phyloP scores from a whole-genome alignment of 2,888 invertebrate species.

The Dryomyza anilis region DNA sequence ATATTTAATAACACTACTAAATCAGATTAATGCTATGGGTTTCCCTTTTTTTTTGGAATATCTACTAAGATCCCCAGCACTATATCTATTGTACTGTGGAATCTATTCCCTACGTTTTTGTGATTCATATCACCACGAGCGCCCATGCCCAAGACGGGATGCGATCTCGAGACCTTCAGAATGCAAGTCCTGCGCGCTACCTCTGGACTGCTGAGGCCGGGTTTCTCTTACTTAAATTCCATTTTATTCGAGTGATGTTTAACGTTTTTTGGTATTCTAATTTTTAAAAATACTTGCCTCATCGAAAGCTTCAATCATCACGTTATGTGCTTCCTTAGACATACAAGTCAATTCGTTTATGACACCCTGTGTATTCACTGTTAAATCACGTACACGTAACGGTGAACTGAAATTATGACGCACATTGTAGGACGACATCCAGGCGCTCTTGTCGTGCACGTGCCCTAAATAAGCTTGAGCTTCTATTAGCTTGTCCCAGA shows the following conservation, averaged over 20 bases:
- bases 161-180: too few relatives aligned
- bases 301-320: conserved; percentile 67
- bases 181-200: too few relatives aligned
- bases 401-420: conserved; percentile 73
- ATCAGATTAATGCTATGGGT: neutral
- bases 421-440: conserved; percentile 75
- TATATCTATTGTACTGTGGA: too few relatives aligned
- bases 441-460: conserved; percentile 62
- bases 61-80: too few relatives aligned
- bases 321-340: conserved; percentile 64
- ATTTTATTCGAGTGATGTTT: too few relatives aligned
- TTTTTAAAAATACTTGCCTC: conserved; percentile 48
- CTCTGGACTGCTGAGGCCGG: too few relatives aligned
- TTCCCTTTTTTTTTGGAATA: too few relatives aligned
- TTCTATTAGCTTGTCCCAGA: conserved; percentile 59
- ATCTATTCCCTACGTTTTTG: too few relatives aligned
- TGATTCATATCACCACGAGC: too few relatives aligned
- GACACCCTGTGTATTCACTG: conserved; percentile 65
- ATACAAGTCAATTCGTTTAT: conserved; percentile 66
- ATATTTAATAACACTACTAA: neutral
- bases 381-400: conserved; percentile 68
- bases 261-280: too few relatives aligned
- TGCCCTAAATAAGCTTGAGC: conserved; percentile 55
- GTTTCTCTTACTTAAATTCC: neutral
- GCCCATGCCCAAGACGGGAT: too few relatives aligned